phyloP scores from a whole-genome alignment of 2,113 vertebrate species.

The Muntiacus muntjak region DNA sequence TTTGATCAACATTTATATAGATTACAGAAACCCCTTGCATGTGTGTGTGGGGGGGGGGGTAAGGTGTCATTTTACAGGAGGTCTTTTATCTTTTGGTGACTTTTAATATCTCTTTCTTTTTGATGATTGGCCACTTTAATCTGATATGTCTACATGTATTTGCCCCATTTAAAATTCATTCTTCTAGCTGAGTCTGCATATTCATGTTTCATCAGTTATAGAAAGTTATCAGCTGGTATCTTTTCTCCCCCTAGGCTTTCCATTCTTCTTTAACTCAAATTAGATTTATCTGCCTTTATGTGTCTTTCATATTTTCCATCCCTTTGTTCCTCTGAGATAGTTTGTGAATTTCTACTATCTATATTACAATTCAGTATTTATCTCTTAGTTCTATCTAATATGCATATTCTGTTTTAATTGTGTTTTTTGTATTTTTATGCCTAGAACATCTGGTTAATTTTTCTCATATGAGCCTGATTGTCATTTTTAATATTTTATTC shows the following conservation, averaged over 20 bases:
- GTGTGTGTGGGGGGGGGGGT: neutral
- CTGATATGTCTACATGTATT: neutral
- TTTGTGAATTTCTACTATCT: neutral
- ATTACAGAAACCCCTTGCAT: neutral
- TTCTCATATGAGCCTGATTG: neutral
- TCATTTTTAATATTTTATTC: slow-evolving; percentile 10
- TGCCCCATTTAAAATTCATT: neutral
- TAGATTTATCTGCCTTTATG: neutral
- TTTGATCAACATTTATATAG: neutral
- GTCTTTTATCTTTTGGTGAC: neutral
- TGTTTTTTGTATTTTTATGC: neutral
- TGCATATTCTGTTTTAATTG: neutral
- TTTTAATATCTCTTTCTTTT: neutral
- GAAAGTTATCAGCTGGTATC: neutral
- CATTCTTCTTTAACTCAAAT: neutral
- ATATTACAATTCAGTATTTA: neutral
- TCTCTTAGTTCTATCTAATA: neutral
- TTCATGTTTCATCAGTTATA: neutral
- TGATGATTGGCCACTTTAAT: neutral
- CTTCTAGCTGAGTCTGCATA: neutral
- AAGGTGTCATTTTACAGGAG: neutral
- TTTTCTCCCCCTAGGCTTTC: neutral
- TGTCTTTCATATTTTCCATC: neutral
- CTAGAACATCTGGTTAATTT: neutral
- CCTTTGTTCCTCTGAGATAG: neutral